phyloP scores from a whole-genome alignment of 2,888 invertebrate genomes.

The Drosophila parthenogenetica region DNA sequence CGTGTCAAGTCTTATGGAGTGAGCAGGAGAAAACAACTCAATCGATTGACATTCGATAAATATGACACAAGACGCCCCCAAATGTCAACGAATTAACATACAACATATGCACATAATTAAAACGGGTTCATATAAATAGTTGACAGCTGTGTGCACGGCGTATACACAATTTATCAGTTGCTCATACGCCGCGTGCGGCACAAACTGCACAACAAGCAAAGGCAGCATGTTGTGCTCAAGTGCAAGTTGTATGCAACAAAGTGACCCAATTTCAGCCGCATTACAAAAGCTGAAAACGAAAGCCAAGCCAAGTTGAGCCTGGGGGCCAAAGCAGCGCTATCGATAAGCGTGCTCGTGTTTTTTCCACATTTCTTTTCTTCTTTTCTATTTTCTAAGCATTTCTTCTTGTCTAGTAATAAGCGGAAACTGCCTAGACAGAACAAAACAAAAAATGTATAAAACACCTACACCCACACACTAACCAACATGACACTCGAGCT shows the following conservation, averaged over 20 bases:
- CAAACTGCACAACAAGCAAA: not conserved
- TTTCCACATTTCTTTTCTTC: not conserved
- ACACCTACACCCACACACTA: constrained; percentile 21
- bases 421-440: constrained; percentile 47
- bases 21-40: constrained; percentile 10
- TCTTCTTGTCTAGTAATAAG: constrained; percentile 44
- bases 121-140: constrained; percentile 27
- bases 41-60: constrained; percentile 29
- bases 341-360: constrained; percentile 44
- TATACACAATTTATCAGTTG: constrained; percentile 53
- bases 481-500: constrained; percentile 63
- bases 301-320: constrained; percentile 31
- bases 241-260: constrained; percentile 25
- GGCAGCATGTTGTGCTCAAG: constrained; percentile 16
- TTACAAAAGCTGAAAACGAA: constrained; percentile 55
- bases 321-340: constrained; percentile 22
- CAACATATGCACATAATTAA: constrained; percentile 3
- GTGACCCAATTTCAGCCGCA: constrained; percentile 61
- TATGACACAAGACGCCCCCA: constrained; percentile 40
- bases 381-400: not conserved
- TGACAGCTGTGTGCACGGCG: constrained; percentile 43
- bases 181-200: constrained; percentile 37
- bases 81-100: not conserved
- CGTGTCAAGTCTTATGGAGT: constrained; percentile 60
- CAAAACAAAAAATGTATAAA: constrained; percentile 15